phyloP scores from a whole-genome alignment of 2,113 vertebrate genomes.

The Podarcis cretensis region DNA sequence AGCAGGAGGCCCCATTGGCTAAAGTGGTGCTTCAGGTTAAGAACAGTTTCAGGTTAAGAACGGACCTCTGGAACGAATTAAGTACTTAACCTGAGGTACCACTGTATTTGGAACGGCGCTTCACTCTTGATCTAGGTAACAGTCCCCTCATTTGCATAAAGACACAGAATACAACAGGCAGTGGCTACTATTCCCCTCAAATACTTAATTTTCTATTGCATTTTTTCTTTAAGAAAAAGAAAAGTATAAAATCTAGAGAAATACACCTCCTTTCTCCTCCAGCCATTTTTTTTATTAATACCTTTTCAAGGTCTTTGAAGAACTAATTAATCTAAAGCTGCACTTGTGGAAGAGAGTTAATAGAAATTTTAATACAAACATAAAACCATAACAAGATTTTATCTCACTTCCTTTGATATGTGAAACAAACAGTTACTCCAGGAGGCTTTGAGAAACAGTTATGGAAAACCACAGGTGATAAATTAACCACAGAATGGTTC shows the following conservation, averaged over 20 bases:
- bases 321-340: slow-evolving; percentile 49
- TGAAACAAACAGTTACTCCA: slow-evolving; percentile 62
- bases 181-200: background rate
- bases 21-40: no score
- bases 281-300: slow-evolving; percentile 1
- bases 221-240: background rate
- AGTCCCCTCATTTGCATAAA: background rate
- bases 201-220: background rate
- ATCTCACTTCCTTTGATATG: slow-evolving; percentile 68
- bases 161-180: background rate
- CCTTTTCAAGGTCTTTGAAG: slow-evolving; percentile 44
- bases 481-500: slow-evolving; percentile 65
- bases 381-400: slow-evolving; percentile 70
- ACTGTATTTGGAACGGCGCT: background rate
- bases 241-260: background rate
- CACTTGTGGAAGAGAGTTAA: slow-evolving; percentile 7
- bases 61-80: no score
- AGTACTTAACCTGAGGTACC: no score
- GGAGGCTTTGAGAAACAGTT: slow-evolving; percentile 56
- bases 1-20: no score
- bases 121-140: background rate
- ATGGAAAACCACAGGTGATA: slow-evolving; percentile 70
- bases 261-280: background rate
- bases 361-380: slow-evolving; percentile 51
- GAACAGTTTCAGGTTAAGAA: no score